Evolutionary conservation across 2,888 invertebrate species (phyloP), one percentile per base, ranked within the genome.

Genomic region (Carcina quercana): DNA sequence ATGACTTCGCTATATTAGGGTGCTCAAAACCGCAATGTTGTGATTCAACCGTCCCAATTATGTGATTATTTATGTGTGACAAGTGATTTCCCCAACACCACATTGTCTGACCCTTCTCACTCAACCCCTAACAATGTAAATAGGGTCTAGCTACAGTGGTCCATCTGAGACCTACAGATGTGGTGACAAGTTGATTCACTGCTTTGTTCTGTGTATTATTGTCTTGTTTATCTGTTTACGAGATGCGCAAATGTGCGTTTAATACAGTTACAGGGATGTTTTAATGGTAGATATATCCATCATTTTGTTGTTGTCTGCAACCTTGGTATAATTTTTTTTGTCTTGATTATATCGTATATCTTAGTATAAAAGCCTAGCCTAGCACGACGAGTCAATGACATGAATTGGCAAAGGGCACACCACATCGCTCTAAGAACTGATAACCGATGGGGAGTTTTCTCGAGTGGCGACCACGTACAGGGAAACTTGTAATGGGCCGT

Each of bases 1-100:
- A 21, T 33, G 44, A 47, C 47, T 47, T 45, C 31, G 33, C 38
- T 40, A 14, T 11, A 11, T 24, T 24, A 34, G 49, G 54, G 58
- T 55, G 49, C 43, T 10, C 24, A 45, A 40, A 43, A 62, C 62
- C 64, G 49, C 63, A 61, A 47, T 68, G 62, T 67, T 71, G 64
- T 66, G 68, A 69, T 63, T 58, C 53, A 45, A 63, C 40, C 46
- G 43, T 62, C 47, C 67, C 76, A 79, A 80, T 80, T 79, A 79
- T 50, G 61, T 72, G 64, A 75, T 80, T 78, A 79, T 80, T 79
- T 78, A 79, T 76, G 57, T 67, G 63, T 56, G 65, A 68, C 71
- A 64, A 55, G 60, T 58, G 57, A 56, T 63, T 60, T 56, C 46
- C 44, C 38, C 38, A 36, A 37, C 17, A 59, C 61, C 45, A 46